A percentile compares a stretch with the other conserved stretches of the same genome.
Conservation (phyloP, 2,888 invertebrate species). For the Acrocyrtus sp. region DNA sequence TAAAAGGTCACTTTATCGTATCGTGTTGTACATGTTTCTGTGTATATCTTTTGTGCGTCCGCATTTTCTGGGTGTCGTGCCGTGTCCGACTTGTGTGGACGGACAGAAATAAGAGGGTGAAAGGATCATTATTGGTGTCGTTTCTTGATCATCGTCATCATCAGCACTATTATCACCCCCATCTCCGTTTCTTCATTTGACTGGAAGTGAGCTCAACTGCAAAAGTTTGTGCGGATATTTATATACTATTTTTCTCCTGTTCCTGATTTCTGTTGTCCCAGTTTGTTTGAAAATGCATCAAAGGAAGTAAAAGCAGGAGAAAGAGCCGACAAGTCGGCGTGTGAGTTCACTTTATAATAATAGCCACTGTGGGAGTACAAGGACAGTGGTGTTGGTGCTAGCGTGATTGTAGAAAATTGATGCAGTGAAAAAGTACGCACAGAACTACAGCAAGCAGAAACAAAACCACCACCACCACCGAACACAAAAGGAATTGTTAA, state of each 20-base stretch:
- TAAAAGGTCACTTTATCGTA: too few species aligned
- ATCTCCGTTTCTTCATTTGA: not conserved
- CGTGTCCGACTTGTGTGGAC: too few species aligned
- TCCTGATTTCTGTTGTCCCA: not conserved
- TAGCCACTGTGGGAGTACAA: constrained; percentile 43
- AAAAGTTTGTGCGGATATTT: not conserved
- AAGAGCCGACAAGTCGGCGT: not conserved
- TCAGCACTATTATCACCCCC: constrained; percentile 10
- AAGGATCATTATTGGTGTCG: constrained; percentile 16
- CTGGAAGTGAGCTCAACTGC: constrained; percentile 1
- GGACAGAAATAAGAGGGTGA: too few species aligned
- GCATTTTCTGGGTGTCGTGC: too few species aligned
- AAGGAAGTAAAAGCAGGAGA: not conserved
- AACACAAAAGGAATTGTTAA: constrained; percentile 2
- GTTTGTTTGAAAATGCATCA: not conserved
- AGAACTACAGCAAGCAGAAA: constrained; percentile 5
- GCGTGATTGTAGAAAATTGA: constrained; percentile 53
- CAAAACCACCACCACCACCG: not conserved
- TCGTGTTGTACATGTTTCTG: too few species aligned
- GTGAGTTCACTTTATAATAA: constrained; percentile 17
- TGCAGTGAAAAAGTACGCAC: constrained; percentile 36
- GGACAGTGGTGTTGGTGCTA: constrained; percentile 37
- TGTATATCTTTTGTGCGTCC: too few species aligned
- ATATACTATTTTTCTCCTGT: not conserved
- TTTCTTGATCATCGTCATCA: constrained; percentile 6